Percentiles rank a stretch among this genome's conserved stretches.
Conservation (phyloP, 1,140 invertebrate genomes). For the Cydia fagiglandana region DNA sequence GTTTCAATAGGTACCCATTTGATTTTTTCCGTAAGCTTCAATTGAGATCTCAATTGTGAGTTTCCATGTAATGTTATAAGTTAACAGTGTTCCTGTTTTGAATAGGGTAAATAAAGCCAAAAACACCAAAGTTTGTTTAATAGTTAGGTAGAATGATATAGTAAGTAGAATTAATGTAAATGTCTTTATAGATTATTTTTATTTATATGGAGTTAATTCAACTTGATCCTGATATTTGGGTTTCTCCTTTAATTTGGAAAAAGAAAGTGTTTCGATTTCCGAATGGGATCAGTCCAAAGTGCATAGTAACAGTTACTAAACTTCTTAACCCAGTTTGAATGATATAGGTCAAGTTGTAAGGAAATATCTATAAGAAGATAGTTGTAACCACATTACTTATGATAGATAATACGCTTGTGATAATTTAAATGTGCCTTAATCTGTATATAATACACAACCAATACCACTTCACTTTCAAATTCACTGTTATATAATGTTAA, state of each 20-base stretch:
- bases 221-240: not conserved
- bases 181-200: constrained; percentile 23
- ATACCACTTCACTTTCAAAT: not conserved
- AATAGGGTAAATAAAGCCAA: constrained; percentile 24
- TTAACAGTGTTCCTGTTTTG: constrained; percentile 17
- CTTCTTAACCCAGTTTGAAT: not conserved
- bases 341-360: not conserved
- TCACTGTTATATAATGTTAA: constrained; percentile 22
- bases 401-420: constrained; percentile 19
- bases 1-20: not conserved
- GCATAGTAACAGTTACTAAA: not conserved
- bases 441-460: constrained; percentile 3
- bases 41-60: constrained; percentile 9
- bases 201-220: constrained; percentile 9
- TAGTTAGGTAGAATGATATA: constrained; percentile 25
- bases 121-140: constrained; percentile 30
- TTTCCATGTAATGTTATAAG: not conserved
- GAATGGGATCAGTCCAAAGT: not conserved
- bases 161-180: constrained; percentile 28
- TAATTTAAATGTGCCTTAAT: constrained; percentile 8
- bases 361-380: constrained; percentile 11
- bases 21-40: not conserved
- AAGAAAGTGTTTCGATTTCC: constrained; percentile 1
- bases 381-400: constrained; percentile 22
- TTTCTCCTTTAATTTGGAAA: not conserved